Evolutionary conservation across 2,888 invertebrate species (phyloP).

Genomic region (Pycnomerus fuliginosus): DNA sequence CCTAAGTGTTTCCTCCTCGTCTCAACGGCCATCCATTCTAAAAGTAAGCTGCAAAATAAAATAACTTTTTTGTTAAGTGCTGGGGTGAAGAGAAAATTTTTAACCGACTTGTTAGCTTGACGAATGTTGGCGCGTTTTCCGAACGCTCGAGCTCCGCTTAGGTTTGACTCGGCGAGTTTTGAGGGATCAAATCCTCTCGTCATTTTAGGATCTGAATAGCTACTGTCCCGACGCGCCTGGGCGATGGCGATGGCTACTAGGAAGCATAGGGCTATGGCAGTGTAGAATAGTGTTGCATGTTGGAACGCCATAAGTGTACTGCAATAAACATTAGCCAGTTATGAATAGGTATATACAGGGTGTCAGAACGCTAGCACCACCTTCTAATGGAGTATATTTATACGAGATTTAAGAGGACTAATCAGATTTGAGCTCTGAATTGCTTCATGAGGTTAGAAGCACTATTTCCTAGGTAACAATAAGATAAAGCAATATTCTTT

Average conservation of each 20-base stretch:
- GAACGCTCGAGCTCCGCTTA: constrained; percentile 64
- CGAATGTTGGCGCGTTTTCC: constrained; percentile 60
- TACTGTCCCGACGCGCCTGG: constrained; percentile 47
- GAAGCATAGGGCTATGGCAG: constrained; percentile 33
- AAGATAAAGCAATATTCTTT: no score
- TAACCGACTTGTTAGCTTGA: constrained; percentile 30
- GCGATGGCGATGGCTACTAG: constrained; percentile 29
- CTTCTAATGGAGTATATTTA: no score
- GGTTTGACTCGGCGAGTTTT: constrained; percentile 60
- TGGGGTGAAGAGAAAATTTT: background rate
- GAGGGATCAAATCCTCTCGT: constrained; percentile 53
- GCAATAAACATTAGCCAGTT: constrained; percentile 8
- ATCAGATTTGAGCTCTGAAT: no score
- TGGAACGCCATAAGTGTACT: constrained; percentile 28
- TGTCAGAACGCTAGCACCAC: no score
- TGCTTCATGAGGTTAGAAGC: no score
- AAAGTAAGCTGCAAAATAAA: constrained; percentile 29
- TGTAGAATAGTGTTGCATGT: constrained; percentile 29
- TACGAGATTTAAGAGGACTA: no score
- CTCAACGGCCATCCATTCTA: constrained; percentile 35
- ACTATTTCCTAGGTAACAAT: no score
- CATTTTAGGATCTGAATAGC: constrained; percentile 40
- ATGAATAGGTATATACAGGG: no score
- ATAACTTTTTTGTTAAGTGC: background rate
- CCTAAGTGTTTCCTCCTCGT: constrained; percentile 30